phyloP scores from a whole-genome alignment of 1,140 invertebrate genomes.

The Lepidurus couesii region DNA sequence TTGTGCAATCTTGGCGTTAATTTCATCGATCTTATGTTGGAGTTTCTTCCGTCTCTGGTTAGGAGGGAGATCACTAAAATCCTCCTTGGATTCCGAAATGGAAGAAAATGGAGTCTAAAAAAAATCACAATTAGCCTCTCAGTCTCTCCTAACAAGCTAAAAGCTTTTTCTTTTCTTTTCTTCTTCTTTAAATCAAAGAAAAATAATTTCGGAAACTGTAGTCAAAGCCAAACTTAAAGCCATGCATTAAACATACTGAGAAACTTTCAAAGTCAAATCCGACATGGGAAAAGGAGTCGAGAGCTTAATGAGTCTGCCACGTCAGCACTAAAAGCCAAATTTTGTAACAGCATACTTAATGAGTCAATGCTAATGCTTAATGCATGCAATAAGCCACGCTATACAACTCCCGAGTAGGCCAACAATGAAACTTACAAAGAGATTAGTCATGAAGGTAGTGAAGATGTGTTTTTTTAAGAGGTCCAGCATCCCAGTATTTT shows the following conservation, averaged over 20 bases:
- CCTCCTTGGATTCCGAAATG: constrained; percentile 45
- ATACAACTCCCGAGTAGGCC: neutral
- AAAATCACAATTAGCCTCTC: neutral
- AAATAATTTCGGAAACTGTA: too few relatives aligned
- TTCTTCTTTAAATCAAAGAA: too few relatives aligned
- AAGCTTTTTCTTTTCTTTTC: neutral
- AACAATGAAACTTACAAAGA: constrained; percentile 18
- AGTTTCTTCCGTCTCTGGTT: constrained; percentile 93
- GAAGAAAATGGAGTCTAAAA: constrained; percentile 31
- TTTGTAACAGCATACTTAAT: neutral
- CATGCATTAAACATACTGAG: neutral
- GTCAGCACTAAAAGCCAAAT: neutral
- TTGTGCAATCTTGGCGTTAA: constrained; percentile 79
- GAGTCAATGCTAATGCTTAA: neutral
- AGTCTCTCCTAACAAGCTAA: neutral
- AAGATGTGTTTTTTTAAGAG: constrained; percentile 61
- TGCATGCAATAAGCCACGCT: neutral
- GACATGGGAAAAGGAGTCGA: neutral
- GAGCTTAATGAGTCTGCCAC: neutral
- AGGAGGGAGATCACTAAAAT: constrained; percentile 92
- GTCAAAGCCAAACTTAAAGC: too few relatives aligned
- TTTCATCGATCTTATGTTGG: constrained; percentile 79
- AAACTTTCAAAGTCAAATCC: neutral
- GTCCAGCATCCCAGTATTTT: neutral
- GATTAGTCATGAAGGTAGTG: constrained; percentile 13